Evolutionary conservation across 2,797 vertebrate species (phyloP).

Genomic region (Pachyuromys duprasi): DNA sequence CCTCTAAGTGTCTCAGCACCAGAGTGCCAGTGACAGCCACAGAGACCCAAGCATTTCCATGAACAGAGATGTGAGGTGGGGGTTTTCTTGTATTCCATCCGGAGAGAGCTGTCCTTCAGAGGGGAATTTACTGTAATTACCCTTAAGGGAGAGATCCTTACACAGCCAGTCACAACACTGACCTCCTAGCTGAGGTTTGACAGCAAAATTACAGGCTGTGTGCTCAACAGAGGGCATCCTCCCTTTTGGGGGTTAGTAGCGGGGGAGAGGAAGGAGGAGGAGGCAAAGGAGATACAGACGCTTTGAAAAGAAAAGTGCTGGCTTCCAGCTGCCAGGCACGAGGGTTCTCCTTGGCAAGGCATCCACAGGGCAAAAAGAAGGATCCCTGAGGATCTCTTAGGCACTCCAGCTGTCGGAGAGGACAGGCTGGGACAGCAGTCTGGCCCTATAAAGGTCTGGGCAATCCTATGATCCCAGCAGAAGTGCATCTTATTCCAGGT

Average conservation of each 20-base stretch:
- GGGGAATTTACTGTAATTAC: conserved; percentile 90
- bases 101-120: conserved; percentile 89
- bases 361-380: neutral
- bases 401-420: neutral
- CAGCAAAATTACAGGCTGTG: conserved; percentile 89
- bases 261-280: conserved; percentile 56
- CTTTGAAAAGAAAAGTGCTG: conserved; percentile 84
- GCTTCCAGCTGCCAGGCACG: conserved; percentile 79
- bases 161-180: conserved; percentile 92
- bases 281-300: conserved; percentile 72
- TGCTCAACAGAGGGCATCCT: conserved; percentile 87
- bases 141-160: conserved; percentile 89
- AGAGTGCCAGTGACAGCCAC: conserved; percentile 76
- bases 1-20: conserved; percentile 69
- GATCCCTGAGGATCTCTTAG: neutral
- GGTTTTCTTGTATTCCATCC: conserved; percentile 86
- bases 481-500: neutral
- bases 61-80: conserved; percentile 79
- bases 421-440: neutral
- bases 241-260: conserved; percentile 65
- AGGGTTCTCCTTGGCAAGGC: conserved; percentile 62
- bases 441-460: neutral
- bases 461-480: neutral
- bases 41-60: conserved; percentile 83
- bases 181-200: conserved; percentile 88